A percentile compares a stretch with the other conserved stretches of the same genome.
Conservation (phyloP, 2,888 invertebrate species). For the Glyphotaelius pellucidus region DNA sequence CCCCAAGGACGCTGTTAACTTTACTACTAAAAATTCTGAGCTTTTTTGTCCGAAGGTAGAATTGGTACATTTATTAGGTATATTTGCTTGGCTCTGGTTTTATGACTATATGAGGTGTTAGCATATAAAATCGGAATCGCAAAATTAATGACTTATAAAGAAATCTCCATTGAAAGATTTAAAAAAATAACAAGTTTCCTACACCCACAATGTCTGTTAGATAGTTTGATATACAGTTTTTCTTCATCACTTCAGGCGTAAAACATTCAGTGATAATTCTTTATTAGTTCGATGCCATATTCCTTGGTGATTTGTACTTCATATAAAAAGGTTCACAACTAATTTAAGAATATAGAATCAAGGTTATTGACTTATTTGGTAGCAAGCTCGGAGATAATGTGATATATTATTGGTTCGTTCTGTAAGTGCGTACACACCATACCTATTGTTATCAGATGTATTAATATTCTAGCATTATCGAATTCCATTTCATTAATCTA, state of each 20-base stretch:
- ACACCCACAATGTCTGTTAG: background rate
- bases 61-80: no score
- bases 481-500: slow-evolving; percentile 44
- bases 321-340: background rate
- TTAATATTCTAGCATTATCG: slow-evolving; percentile 39
- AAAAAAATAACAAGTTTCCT: background rate
- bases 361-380: background rate
- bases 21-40: no score
- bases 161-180: background rate
- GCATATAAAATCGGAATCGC: background rate
- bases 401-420: background rate
- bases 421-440: slow-evolving; percentile 1
- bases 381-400: background rate
- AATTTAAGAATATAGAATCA: background rate
- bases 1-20: no score
- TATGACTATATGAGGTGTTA: no score
- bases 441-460: slow-evolving; percentile 40
- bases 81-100: no score
- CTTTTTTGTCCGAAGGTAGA: no score
- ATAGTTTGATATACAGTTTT: background rate
- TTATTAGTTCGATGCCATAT: no score
- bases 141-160: background rate
- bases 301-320: no score
- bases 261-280: no score
- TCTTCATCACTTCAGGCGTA: no score